Evolutionary conservation across 2,888 invertebrate species (phyloP), one percentile per base, ranked within the genome.

Genomic region (Pheosia gnoma): DNA sequence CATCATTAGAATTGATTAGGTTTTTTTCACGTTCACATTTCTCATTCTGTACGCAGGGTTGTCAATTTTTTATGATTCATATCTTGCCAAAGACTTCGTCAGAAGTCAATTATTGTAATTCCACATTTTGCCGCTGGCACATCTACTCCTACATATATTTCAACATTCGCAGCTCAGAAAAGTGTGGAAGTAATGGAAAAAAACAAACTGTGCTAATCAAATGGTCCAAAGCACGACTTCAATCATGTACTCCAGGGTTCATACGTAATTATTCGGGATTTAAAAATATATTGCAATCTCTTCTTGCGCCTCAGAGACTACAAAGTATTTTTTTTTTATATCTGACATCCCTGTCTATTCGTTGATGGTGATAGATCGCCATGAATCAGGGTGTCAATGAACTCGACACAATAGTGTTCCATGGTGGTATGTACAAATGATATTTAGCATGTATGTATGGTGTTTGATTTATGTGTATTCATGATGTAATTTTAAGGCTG

Each of bases 1-100:
- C 84, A 80, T 83, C 80, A 83, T 84, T 80, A 78, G 79, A 79
- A 86, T 86, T 85, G 84, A 87, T 86, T 85, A 86, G 75, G 67
- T 85, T 89, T 86, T 45, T 89, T 90, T 86, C 79, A 76, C 59
- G 5, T 43, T 51, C 45, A 72, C 59, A 65, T 60, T 70, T 61
- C 64, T 66, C 65, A 64, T 54, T 58, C 56, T 52, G 52, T 63
- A 56, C 4, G n/a, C 7, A 43, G 39, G 25, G 38, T 9, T 55
- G 39, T 4, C 55, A 39, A 39, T 11, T 3, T n/a, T 47, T 47
- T n/a, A n/a, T 41, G 0, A 7, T 41, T 3, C 5, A n/a, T 45
- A 45, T 11, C 47, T 47, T n/a, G 47, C n/a, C 5, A 25, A 1
- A 1, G 25, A 25, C 1, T 0, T 25, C 0, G 25, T 1, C 25